Base-by-base conservation (phyloP, 2,113 vertebrate genomes). In the Gymnarchus niloticus region DNA sequence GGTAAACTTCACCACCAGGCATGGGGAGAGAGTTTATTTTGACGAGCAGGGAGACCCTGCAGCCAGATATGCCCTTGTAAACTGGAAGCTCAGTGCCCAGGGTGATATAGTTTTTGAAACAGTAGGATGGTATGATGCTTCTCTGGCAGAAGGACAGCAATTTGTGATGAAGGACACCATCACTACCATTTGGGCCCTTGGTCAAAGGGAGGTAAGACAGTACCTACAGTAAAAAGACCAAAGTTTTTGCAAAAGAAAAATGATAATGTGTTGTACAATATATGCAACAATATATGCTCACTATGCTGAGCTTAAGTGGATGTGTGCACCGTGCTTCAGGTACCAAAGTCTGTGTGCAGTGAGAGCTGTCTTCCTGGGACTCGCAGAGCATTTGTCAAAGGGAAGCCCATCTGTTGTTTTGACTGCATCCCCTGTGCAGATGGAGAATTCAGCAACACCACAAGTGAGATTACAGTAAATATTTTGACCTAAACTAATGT, bases 401-500 rank as follows among this genome's bases (percentile, higher is more conserved):
- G 93, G 21, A 94, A 94, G 65, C 93, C 94, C 8, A 86, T 93
- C 78, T 96, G 95, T 89, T 96, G 95, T 86, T 96, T 96, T 85
- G 92, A 94, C 77, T 96, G 94, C 88, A 91, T 93, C 48, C 85
- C 89, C 21, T 96, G 95, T 88, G 92, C 94, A 69, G 93, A 93
- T 1, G 94, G 93, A 49, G 92, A 95, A 87, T 93, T 95, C 87
- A 94, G 93, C 88, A 94, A 94, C 88, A 93, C 90, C 46, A 95
- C 94, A 94, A 95, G 94, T 95, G 92, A 95, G 92, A 92, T 87
- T 61, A 84, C 89, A 12, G 88, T 84, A 88, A 86, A 91, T 59
- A 28, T 91, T 73, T 46, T 46, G 21, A n/a, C 89, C 86, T 82
- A 92, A 93, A 54, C n/a, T 93, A 83, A 92, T 88, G 28, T 85